Evolutionary conservation across 2,888 invertebrate genomes (phyloP), one percentile per base, ranked within the genome.

Genomic region (Campoplex nolae): DNA sequence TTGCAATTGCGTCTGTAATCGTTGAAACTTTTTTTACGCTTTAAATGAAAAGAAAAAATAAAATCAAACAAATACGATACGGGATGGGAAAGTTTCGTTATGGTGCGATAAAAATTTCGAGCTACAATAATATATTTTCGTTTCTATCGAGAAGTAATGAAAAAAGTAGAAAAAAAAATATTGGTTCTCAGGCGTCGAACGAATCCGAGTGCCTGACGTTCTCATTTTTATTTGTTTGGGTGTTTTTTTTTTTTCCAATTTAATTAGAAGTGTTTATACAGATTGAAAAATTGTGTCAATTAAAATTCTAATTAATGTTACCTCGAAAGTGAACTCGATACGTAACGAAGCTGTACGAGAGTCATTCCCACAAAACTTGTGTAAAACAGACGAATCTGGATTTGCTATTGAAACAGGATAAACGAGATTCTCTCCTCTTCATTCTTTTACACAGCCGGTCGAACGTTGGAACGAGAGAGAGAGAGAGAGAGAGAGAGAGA

Each of bases 341-440:
- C 62, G 32, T 62, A 62, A 62, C 62, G 62, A 62, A 62, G 28
- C 11, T 58, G n/a, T 13, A 28, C 58, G 13, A 32, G 62, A 62
- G 62, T 32, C 62, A 9, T 62, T 65, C 32, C 48, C 62, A 76
- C 62, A 48, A 65, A 76, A 76, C 32, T 54, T 11, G 65, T 65
- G 48, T 76, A n/a, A 45, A 76, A 48, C 62, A 65, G 62, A 65
- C 18, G 8, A 77, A 48, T 67, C 77, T 32, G 28, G 35, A 51
- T 77, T 51, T 65, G 23, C n/a, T 51, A 77, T 77, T 67, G 77
- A 45, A 76, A 65, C 45, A 62, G 51, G 65, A 67, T 77, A 11
- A 38, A 65, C 65, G 48, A 67, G 45, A 67, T 67, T 77, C 23
- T 77, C 77, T 51, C 23, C 58, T 51, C 65, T 67, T 77, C 67